Base-by-base conservation (phyloP, 1,140 invertebrate species). In the Uloborus diversus region DNA sequence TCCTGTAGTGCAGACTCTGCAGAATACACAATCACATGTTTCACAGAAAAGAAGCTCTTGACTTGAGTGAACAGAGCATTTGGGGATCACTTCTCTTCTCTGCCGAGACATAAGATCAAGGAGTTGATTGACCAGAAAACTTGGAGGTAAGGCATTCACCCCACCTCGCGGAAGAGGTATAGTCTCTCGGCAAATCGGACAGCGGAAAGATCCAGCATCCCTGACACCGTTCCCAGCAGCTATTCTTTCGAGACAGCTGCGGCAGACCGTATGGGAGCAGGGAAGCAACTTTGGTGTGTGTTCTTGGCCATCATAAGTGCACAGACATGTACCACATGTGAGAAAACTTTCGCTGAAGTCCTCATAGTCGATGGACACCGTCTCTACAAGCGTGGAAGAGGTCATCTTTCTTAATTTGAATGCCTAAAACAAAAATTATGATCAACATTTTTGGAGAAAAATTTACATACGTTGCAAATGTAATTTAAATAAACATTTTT, bases 321-420 rank as follows among this genome's bases (percentile, higher is more conserved):
- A 95, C 81, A 98, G 90, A 88, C 96, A 98, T 61, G 96, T 98
- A 82, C 95, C 94, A 86, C 96, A 98, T 5, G 96, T 98, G 84
- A 98, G 91, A 88, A 98, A 98, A 87, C 94, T 96, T 87, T 98
- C 96, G 84, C 95, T 97, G 89, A 98, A 98, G 87, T 98, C 96
- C 88, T 97, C 95, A 89, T 97, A 97, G 89, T 98, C 96, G 87
- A 98, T 97, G 88, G 94, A 96, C 81, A 98, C 95, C 80, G 96
- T 98, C 89, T 97, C 95, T 83, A 97, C 95, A 83, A 97, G 90
- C 85, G 95, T 97, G 84, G 94, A 96, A 86, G 93, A 94, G 87
- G 91, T 93, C 88, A 92, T 91, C 90, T 93, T 92, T 88, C n/a
- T n/a, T n/a, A n/a, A n/a, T n/a, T n/a, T n/a, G n/a, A n/a, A n/a